Base-by-base conservation (phyloP, 2,888 invertebrate species). In the Willowsia nigromaculata region DNA sequence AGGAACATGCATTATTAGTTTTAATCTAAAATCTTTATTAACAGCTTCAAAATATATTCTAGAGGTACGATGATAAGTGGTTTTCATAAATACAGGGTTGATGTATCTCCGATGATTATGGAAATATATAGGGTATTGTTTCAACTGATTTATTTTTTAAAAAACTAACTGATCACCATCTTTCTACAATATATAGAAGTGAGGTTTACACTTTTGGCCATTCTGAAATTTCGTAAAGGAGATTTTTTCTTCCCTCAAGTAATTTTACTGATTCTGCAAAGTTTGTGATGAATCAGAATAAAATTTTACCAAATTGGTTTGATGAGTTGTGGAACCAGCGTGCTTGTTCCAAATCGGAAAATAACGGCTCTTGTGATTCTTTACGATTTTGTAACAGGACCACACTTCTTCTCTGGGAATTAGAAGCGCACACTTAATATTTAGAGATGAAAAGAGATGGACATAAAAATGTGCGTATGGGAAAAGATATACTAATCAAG, bases 381-480 rank as follows among this genome's bases (percentile, higher is more conserved):
- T 15, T 80, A 1, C 5, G 37, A 56, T 27, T 53, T n/a, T 80
- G 80, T 13, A 59, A 80, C 11, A 59, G 18, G 9, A 56, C 56
- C 0, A 59, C 80, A 11, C 1, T 80, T 7, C 0, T 80, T n/a
- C 56, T 80, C 1, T 6, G 37, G 1, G 80, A 53, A 9, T 4
- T 56, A 33, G 80, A 80, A 11, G 56, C 80, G 4, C 80, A 40
- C n/a, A 15, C 18, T n/a, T 22, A 37, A 22, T 80, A 33, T 47
- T 56, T 37, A 18, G n/a, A 53, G n/a, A 56, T 80, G 80, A 80
- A 56, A 33, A 13, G 76, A 1, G 50, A 76, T 50, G 33, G 56
- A 1, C 15, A 0, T 7, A n/a, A 2, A 18, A 18, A 56, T n/a
- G 80, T 59, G 11, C 59, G 37, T 80, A 1, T 80, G 4, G 50